Conservation (phyloP, 2,797 vertebrate genomes). For the Chelmon rostratus region DNA sequence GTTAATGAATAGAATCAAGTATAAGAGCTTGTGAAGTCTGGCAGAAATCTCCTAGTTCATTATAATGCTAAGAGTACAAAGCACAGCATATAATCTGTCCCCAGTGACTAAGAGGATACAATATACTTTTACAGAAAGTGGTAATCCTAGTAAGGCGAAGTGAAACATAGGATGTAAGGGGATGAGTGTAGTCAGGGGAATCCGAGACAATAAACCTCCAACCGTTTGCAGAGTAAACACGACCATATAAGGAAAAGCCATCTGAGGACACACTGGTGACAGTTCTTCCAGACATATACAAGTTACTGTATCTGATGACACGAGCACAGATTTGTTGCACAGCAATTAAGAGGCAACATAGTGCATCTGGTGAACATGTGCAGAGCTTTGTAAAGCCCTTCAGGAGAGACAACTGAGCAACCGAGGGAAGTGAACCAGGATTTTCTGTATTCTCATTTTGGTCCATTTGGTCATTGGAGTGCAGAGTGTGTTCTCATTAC, state of each 20-base stretch:
- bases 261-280: slow-evolving; percentile 1
- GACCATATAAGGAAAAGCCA: slow-evolving; percentile 5
- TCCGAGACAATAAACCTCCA: slow-evolving; percentile 10
- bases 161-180: slow-evolving; percentile 14
- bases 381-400: neutral
- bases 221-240: slow-evolving; percentile 7
- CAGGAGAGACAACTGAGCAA: slow-evolving; percentile 2
- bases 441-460: slow-evolving; percentile 13
- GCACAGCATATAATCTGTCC: slow-evolving; percentile 21
- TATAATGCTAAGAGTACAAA: slow-evolving; percentile 21
- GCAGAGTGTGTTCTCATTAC: slow-evolving; percentile 16
- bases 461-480: slow-evolving; percentile 12
- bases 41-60: slow-evolving; percentile 4
- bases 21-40: slow-evolving; percentile 9
- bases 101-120: slow-evolving; percentile 19
- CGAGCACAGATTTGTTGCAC: neutral
- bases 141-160: slow-evolving; percentile 20
- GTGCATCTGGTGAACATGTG: slow-evolving; percentile 12
- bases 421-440: neutral
- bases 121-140: slow-evolving; percentile 18
- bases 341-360: slow-evolving; percentile 13
- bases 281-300: neutral
- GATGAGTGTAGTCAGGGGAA: slow-evolving; percentile 24
- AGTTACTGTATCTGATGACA: slow-evolving; percentile 4
- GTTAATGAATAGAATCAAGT: slow-evolving; percentile 12